phyloP scores from a whole-genome alignment of 2,888 invertebrate genomes.

The Spodoptera exigua region DNA sequence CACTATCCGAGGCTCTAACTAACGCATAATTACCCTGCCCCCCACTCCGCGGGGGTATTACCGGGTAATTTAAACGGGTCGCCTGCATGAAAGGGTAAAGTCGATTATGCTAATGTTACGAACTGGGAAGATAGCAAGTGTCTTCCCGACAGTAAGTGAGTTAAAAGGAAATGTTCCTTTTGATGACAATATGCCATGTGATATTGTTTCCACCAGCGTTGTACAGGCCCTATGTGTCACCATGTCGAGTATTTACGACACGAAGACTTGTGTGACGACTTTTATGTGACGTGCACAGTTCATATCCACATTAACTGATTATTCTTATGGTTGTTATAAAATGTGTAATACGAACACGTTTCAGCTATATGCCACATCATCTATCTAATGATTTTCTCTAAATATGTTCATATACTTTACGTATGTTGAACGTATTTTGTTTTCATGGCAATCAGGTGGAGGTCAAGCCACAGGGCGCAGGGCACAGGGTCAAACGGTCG shows the following conservation, averaged over 20 bases:
- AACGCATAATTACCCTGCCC: slow-evolving; percentile 52
- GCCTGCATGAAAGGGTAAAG: slow-evolving; percentile 45
- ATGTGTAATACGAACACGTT: too few species aligned
- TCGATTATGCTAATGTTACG: slow-evolving; percentile 54
- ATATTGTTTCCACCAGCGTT: slow-evolving; percentile 34
- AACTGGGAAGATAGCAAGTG: slow-evolving; percentile 42
- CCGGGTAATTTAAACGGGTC: slow-evolving; percentile 46
- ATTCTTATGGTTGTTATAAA: too few species aligned
- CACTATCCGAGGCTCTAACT: slow-evolving; percentile 35
- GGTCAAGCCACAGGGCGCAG: slow-evolving; percentile 20
- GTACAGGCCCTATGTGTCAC: slow-evolving; percentile 4
- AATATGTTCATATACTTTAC: background rate
- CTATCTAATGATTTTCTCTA: background rate
- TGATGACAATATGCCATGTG: slow-evolving; percentile 42
- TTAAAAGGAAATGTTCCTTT: slow-evolving; percentile 44
- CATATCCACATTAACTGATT: background rate
- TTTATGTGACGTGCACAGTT: background rate
- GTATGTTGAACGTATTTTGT: slow-evolving; percentile 11
- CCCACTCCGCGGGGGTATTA: slow-evolving; percentile 23
- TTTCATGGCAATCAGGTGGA: slow-evolving; percentile 11
- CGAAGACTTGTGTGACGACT: slow-evolving; percentile 17
- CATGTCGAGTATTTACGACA: slow-evolving; percentile 26
- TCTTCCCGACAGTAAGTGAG: slow-evolving; percentile 35
- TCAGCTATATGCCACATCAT: too few species aligned
- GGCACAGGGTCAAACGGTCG: slow-evolving; percentile 24